A percentile compares a stretch with the other conserved stretches of the same genome.
Evolutionary conservation across 2,888 invertebrate species (phyloP).

Genomic region (Vesta saturnalis): DNA sequence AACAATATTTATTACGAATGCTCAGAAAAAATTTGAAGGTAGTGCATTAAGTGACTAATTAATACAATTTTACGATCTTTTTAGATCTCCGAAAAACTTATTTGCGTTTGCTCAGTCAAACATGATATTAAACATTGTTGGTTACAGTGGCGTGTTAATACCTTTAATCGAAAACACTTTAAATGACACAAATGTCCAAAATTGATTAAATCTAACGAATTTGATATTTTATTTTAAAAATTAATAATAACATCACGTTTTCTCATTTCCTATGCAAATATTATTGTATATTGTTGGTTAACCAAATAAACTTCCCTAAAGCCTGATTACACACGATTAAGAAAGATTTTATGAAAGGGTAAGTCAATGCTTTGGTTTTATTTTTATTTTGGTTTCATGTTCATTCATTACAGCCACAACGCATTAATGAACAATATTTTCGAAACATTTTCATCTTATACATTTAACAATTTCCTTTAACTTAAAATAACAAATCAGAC

Average conservation of each 20-base stretch:
- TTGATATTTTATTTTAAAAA: conserved; percentile 55
- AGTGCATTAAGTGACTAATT: too few relatives aligned
- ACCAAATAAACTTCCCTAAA: conserved; percentile 61
- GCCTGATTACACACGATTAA: too few relatives aligned
- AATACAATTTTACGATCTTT: too few relatives aligned
- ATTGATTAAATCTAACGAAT: conserved; percentile 52
- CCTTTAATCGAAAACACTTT: too few relatives aligned
- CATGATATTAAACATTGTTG: too few relatives aligned
- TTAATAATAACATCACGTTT: conserved; percentile 59
- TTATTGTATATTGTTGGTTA: conserved; percentile 55
- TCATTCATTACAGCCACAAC: conserved; percentile 44
- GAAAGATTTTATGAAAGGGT: conserved; percentile 66
- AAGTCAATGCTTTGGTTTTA: conserved; percentile 62
- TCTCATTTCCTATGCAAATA: conserved; percentile 56
- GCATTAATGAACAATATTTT: conserved; percentile 49
- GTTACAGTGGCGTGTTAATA: too few relatives aligned
- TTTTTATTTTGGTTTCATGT: conserved; percentile 51
- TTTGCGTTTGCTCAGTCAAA: too few relatives aligned
- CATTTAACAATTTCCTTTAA: conserved; percentile 50
- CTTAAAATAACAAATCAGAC: conserved; percentile 62
- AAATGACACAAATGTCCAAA: conserved; percentile 56
- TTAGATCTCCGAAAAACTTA: too few relatives aligned
- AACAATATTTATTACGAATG: too few relatives aligned
- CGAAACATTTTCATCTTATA: conserved; percentile 47
- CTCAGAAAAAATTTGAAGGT: too few relatives aligned